These are phyloP conservation scores for Sciurus niger DNA, from an alignment of 2,113 vertebrate species.

Conservation along the genomic window DNA sequence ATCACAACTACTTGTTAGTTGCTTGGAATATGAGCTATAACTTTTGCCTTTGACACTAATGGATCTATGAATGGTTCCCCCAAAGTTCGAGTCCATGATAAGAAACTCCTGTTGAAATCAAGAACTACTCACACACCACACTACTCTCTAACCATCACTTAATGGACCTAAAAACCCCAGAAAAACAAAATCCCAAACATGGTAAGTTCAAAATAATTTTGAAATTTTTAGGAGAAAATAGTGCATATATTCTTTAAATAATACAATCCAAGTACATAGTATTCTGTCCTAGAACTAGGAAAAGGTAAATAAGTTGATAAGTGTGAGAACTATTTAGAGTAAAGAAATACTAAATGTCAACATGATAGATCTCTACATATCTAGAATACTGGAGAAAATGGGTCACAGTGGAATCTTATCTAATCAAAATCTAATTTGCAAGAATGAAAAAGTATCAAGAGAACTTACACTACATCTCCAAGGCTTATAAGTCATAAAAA, in stretches of 20 bases:
- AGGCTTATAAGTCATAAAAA: not conserved
- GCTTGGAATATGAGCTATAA: not conserved
- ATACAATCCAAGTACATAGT: not conserved
- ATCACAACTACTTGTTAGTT: not conserved
- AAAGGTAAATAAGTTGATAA: not conserved
- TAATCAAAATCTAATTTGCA: not conserved
- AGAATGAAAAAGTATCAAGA: constrained; percentile 46
- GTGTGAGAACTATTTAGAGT: not conserved
- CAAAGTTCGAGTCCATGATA: not conserved
- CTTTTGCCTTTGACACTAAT: not conserved
- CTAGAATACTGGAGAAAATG: not conserved
- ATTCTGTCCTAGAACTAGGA: not conserved
- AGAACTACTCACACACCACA: not conserved
- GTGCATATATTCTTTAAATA: not conserved
- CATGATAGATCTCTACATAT: not conserved
- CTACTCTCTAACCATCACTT: not conserved
- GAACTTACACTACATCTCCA: not conserved
- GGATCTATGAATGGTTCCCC: not conserved
- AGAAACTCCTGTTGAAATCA: not conserved
- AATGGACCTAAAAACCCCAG: not conserved
- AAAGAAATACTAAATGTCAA: constrained; percentile 4
- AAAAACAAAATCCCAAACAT: not conserved
- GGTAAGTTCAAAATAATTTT: not conserved
- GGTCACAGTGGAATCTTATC: not conserved
- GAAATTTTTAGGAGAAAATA: not conserved